phyloP scores from a whole-genome alignment of 1,140 invertebrate species.

The Hycleus phaleratus region DNA sequence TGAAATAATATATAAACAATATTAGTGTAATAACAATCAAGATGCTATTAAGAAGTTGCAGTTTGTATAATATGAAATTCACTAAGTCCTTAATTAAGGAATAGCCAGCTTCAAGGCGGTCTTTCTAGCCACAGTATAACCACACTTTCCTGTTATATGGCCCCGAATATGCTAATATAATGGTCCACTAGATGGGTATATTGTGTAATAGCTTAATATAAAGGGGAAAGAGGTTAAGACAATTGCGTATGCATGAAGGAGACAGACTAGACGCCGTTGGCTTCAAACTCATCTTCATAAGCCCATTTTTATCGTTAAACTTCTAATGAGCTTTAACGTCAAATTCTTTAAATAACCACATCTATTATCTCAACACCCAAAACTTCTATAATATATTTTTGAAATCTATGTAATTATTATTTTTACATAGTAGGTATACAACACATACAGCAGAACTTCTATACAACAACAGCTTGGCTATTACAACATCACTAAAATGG shows the following conservation, averaged over 20 bases:
- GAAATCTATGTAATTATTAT: no score
- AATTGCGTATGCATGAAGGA: conserved; percentile 24
- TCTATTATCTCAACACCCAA: neutral
- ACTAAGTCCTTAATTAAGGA: conserved; percentile 24
- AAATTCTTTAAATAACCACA: conserved; percentile 7
- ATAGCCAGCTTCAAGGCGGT: conserved; percentile 12
- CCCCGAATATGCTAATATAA: conserved; percentile 27
- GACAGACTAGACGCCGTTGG: conserved; percentile 4
- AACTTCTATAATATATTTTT: no score
- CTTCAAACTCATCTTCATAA: conserved; percentile 13
- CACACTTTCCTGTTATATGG: conserved; percentile 21
- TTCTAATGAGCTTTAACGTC: conserved; percentile 8
- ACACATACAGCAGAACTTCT: no score
- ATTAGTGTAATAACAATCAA: conserved; percentile 11
- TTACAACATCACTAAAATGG: no score
- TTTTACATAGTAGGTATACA: no score
- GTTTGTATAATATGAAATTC: conserved; percentile 19
- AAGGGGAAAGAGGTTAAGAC: conserved; percentile 21
- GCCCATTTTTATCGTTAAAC: conserved; percentile 11
- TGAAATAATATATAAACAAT: conserved; percentile 8
- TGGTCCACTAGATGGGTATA: conserved; percentile 24
- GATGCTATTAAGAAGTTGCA: conserved; percentile 15
- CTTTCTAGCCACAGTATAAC: conserved; percentile 9
- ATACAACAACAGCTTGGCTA: no score
- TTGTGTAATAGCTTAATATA: conserved; percentile 29